Percentiles rank a stretch among this genome's conserved stretches.
These are phyloP conservation scores for Pongo abelii DNA, from an alignment of 2,113 vertebrate genomes.

Conservation along the genomic window DNA sequence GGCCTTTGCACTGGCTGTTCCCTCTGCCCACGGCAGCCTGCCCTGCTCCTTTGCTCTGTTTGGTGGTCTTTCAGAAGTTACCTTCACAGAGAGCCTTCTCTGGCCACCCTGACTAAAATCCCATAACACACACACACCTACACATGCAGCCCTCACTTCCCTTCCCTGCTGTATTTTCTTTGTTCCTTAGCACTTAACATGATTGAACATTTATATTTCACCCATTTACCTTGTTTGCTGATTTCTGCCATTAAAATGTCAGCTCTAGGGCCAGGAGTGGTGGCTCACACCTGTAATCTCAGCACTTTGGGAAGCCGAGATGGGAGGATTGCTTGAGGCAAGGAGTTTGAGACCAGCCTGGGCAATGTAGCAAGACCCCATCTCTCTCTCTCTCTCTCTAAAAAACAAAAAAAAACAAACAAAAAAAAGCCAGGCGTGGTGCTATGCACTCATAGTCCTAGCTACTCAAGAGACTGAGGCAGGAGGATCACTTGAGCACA, in stretches of 20 bases:
- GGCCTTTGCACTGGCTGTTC: background rate
- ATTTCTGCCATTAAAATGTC: background rate
- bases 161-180: background rate
- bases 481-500: no score
- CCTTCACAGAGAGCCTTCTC: background rate
- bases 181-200: background rate
- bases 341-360: no score
- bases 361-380: no score
- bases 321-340: no score
- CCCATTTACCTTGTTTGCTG: background rate
- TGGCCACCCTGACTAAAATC: background rate
- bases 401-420: no score
- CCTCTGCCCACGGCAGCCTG: background rate
- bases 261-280: background rate
- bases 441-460: no score
- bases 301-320: no score
- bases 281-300: no score
- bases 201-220: background rate
- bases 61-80: background rate
- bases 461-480: no score
- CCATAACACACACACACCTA: fast-evolving
- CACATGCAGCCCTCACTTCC: background rate
- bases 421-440: no score
- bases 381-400: no score
- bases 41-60: background rate